Base-by-base conservation (phyloP, 1,140 invertebrate species). In the Drosophila paulistorum region DNA sequence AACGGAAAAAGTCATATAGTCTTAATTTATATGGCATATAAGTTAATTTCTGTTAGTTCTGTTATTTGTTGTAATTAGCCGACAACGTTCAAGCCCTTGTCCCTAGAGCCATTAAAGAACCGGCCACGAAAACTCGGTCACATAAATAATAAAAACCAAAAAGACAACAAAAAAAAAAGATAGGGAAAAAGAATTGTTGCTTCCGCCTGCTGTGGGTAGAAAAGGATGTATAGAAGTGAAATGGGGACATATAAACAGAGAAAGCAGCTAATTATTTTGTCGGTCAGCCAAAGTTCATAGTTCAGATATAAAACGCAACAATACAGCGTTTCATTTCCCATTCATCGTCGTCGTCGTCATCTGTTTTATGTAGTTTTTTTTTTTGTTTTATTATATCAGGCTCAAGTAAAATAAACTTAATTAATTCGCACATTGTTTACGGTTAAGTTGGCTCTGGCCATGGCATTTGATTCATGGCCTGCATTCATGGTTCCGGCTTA, bases 11-110 rank as follows among this genome's bases (percentile, higher is more conserved):
- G 67, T 78, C 77, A 74, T 73, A 90, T 90, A 71, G 59, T 60
- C 65, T 71, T 90, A 84, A 89, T 89, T 90, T 89, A 89, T 89
- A 85, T 72, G 81, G 85, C 84, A 89, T 85, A 90, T 84, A 89
- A 89, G 84, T 90, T 89, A 74, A 89, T 81, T 90, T 89, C 68
- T 84, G 84, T 84, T 89, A 79, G 79, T 62, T 51, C 71, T 74
- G 79, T 83, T 87, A 74, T 86, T 87, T 83, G 83, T 87, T 87
- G 84, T 89, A 87, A 87, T 87, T 87, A 87, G 85, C 65, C 80
- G 68, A 69, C 45, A 51, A 51, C 73, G 71, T 77, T 79, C 79
- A 87, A 82, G 79, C 76, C 79, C 79, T 83, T 87, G 76, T 70
- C 67, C 71, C 74, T 55, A 67, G 70, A 64, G 68, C 70, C 77